phyloP scores from a whole-genome alignment of 2,113 vertebrate genomes.

The Nanger granti region DNA sequence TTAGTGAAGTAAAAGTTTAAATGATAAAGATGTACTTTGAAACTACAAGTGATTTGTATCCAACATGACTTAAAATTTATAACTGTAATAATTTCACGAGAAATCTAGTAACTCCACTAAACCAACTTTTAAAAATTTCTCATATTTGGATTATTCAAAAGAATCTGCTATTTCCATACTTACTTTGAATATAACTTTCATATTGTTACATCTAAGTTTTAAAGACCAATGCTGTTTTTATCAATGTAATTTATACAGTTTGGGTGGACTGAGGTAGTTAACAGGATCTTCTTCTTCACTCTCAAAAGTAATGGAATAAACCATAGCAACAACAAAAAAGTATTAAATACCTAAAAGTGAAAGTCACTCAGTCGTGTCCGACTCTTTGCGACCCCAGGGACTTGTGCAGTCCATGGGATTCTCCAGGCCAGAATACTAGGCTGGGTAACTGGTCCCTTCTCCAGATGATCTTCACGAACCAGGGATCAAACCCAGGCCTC shows the following conservation, averaged over 20 bases:
- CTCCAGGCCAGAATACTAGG: background rate
- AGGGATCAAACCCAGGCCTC: background rate
- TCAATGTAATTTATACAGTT: background rate
- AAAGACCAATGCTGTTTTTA: background rate
- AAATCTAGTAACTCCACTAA: background rate
- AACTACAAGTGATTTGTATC: background rate
- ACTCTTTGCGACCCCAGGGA: background rate
- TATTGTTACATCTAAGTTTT: background rate
- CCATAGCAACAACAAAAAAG: background rate
- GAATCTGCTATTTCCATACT: background rate
- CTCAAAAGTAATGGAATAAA: background rate
- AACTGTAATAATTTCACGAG: slow-evolving; percentile 1
- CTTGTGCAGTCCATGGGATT: background rate
- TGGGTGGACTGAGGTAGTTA: background rate
- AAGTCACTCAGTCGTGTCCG: background rate
- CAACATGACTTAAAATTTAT: background rate
- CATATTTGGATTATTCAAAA: background rate
- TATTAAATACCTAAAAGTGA: background rate
- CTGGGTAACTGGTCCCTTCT: background rate
- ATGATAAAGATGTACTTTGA: background rate
- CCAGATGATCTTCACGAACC: background rate
- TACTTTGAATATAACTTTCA: background rate
- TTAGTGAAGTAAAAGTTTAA: background rate
- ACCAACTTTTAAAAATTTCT: background rate
- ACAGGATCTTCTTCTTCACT: background rate